These are phyloP conservation scores for Crotophaga sulcirostris DNA, from an alignment of 2,113 vertebrate genomes.

Conservation along the genomic window DNA sequence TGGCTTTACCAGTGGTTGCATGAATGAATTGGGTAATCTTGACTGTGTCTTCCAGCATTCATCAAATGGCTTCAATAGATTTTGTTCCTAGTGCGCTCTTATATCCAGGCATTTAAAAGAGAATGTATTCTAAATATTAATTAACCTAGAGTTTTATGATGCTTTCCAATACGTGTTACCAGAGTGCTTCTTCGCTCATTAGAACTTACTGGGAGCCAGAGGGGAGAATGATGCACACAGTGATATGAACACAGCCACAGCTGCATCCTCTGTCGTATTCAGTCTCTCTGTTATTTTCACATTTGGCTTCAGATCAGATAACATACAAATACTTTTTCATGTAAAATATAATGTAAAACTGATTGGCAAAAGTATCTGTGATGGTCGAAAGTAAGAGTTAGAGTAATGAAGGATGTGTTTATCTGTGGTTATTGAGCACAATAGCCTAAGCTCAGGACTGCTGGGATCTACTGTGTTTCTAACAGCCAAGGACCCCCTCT, in stretches of 20 bases:
- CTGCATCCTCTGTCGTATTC: rapidly evolving
- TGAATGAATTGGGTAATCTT: neutral
- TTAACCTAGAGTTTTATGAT: neutral
- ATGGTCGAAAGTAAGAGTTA: neutral
- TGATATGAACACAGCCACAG: neutral
- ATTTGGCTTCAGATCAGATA: neutral
- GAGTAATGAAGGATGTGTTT: neutral
- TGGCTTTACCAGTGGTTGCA: neutral
- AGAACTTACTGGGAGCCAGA: neutral
- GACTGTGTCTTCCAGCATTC: neutral
- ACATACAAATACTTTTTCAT: neutral
- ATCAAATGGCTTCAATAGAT: rapidly evolving
- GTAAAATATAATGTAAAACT: neutral
- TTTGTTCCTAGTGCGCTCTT: neutral
- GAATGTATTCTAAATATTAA: neutral
- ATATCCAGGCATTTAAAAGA: rapidly evolving
- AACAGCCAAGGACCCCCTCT: neutral
- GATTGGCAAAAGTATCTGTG: neutral
- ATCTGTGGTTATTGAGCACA: rapidly evolving
- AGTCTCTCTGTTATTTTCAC: neutral
- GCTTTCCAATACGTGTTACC: neutral
- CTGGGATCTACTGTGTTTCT: neutral
- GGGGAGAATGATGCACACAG: neutral
- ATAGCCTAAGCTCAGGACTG: neutral
- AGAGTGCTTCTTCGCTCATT: neutral